These are phyloP conservation scores for Morinoia aosen DNA, from an alignment of 2,888 invertebrate species.

Conservation along the genomic window DNA sequence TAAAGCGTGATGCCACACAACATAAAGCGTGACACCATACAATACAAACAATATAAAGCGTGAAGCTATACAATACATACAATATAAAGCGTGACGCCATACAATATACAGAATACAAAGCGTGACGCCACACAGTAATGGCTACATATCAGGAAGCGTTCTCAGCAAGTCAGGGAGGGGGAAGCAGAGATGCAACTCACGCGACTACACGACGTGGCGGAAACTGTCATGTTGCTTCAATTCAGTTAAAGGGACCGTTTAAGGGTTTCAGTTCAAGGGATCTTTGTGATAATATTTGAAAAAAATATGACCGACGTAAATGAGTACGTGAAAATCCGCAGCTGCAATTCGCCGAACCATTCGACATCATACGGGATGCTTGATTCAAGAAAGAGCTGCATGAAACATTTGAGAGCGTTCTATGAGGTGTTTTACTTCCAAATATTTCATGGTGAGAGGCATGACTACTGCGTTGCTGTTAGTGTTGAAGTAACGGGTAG, in stretches of 20 bases:
- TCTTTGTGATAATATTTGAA: neutral
- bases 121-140: neutral
- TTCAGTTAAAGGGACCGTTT: too few species aligned
- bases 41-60: too few species aligned
- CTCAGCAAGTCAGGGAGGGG: neutral
- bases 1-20: too few species aligned
- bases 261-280: too few species aligned
- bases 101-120: too few species aligned
- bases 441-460: neutral
- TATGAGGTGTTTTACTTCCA: too few species aligned
- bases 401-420: neutral
- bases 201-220: neutral
- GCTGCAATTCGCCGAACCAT: neutral
- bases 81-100: too few species aligned
- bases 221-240: neutral
- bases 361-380: neutral
- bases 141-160: neutral
- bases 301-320: neutral
- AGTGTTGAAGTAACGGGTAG: neutral
- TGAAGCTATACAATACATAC: too few species aligned
- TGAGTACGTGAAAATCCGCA: neutral
- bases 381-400: neutral
- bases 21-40: too few species aligned
- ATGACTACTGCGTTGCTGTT: neutral
- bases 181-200: neutral